Evolutionary conservation across 2,888 invertebrate species (phyloP).

Genomic region (Molanna angustata): DNA sequence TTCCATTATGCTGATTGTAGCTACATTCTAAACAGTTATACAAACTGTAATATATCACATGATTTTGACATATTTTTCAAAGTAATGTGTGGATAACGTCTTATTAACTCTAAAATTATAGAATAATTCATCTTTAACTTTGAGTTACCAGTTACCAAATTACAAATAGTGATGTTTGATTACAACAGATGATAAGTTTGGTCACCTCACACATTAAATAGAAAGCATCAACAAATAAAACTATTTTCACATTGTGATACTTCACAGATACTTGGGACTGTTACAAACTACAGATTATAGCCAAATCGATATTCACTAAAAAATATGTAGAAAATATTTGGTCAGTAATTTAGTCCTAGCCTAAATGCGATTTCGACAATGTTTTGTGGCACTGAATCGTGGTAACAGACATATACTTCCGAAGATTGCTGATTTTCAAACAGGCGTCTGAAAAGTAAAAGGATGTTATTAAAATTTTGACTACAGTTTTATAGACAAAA

Average conservation of each 20-base stretch:
- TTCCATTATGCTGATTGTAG: too few relatives aligned
- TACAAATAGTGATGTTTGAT: too few relatives aligned
- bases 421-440: constrained; percentile 73
- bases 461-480: background rate
- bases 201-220: too few relatives aligned
- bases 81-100: too few relatives aligned
- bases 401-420: constrained; percentile 85
- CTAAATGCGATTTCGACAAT: constrained; percentile 85
- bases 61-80: too few relatives aligned
- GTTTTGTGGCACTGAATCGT: constrained; percentile 83
- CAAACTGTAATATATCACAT: too few relatives aligned
- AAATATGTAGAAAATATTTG: background rate
- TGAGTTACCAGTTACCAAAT: too few relatives aligned
- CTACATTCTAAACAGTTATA: too few relatives aligned
- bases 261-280: background rate
- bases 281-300: background rate
- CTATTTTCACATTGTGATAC: background rate
- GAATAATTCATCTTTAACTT: too few relatives aligned
- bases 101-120: too few relatives aligned
- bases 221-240: too few relatives aligned
- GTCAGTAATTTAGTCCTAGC: constrained; percentile 50
- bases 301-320: background rate
- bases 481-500: background rate
- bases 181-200: too few relatives aligned
- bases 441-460: constrained; percentile 55